Evolutionary conservation across 2,888 invertebrate genomes (phyloP), one percentile per base, ranked within the genome.

Genomic region (Macaria liturata): DNA sequence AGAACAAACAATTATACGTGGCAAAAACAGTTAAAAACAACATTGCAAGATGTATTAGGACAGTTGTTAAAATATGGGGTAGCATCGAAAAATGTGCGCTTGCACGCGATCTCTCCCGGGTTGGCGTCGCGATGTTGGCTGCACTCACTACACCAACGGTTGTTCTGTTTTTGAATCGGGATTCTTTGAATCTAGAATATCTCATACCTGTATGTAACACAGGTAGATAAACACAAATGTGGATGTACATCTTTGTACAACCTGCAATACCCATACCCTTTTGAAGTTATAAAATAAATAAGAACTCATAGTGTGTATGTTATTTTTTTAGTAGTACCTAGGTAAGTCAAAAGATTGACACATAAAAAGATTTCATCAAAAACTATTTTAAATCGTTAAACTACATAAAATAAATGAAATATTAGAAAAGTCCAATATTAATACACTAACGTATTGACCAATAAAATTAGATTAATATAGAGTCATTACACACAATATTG

Each of bases 51-150:
- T 91, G 90, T 89, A 91, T 91, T 91, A 90, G 91, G 91, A 91
- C 91, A 91, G 91, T 91, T 91, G 91, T 91, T 91, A 91, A 91
- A 91, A 91, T 91, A 91, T 90, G 85, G 91, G 91, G 91, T 90
- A 86, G 85, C 82, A 80, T 81, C 79, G 75, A 47, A 84, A 87
- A 88, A 82, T 81, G 88, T 79, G 78, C 76, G 80, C 78, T 76
- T 73, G 88, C 91, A 91, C 91, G 91, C 91, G 83, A 91, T 76
- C 72, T 72, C 73, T 70, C 62, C 31, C 59, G 57, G 59, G 65
- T 64, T 64, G 49, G 61, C 57, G 49, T 49, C 37, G 45, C 59
- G 9, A 45, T 51, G 63, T 55, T 57, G 59, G 46, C 59, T 47
- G 58, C 53, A 44, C 59, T 49, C 57, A 50, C 3, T 45, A 58